Evolutionary conservation across 2,888 invertebrate species (phyloP).

Genomic region (Notodonta ziczac): DNA sequence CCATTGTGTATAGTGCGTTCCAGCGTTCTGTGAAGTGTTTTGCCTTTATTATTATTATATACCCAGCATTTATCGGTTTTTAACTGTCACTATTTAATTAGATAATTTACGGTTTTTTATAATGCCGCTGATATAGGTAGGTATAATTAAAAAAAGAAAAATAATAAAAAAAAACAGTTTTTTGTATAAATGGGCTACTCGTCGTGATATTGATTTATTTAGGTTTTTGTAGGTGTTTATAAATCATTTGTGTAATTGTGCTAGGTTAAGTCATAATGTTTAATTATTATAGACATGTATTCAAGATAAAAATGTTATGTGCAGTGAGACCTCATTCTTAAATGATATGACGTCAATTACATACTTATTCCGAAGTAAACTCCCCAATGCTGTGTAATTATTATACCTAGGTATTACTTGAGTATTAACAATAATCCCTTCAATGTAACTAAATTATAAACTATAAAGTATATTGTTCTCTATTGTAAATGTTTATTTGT

Average conservation of each 20-base stretch:
- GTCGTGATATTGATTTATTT: slow-evolving; percentile 38
- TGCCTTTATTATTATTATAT: slow-evolving; percentile 53
- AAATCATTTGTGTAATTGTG: slow-evolving; percentile 41
- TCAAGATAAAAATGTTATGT: slow-evolving; percentile 31
- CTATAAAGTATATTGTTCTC: no score
- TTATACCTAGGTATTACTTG: no score
- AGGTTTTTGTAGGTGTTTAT: slow-evolving; percentile 29
- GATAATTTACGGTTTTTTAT: slow-evolving; percentile 54
- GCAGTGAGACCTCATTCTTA: slow-evolving; percentile 34
- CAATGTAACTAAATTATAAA: slow-evolving; percentile 5
- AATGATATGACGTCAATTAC: slow-evolving; percentile 35
- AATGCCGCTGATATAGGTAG: slow-evolving; percentile 42
- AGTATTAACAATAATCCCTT: slow-evolving; percentile 1
- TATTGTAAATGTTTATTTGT: slow-evolving; percentile 11
- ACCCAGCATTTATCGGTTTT: slow-evolving; percentile 56
- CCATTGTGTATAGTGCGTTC: slow-evolving; percentile 31
- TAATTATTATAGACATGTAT: slow-evolving; percentile 33
- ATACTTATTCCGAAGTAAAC: neutral
- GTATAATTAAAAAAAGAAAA: slow-evolving; percentile 24
- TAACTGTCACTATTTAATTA: slow-evolving; percentile 36
- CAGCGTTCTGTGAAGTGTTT: slow-evolving; percentile 60
- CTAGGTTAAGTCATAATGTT: slow-evolving; percentile 44
- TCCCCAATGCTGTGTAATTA: no score
- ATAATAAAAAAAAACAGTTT: slow-evolving; percentile 22
- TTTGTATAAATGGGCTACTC: slow-evolving; percentile 42